These are phyloP conservation scores for Acromyrmex heyeri DNA, from an alignment of 1,140 invertebrate genomes.

Conservation along the genomic window DNA sequence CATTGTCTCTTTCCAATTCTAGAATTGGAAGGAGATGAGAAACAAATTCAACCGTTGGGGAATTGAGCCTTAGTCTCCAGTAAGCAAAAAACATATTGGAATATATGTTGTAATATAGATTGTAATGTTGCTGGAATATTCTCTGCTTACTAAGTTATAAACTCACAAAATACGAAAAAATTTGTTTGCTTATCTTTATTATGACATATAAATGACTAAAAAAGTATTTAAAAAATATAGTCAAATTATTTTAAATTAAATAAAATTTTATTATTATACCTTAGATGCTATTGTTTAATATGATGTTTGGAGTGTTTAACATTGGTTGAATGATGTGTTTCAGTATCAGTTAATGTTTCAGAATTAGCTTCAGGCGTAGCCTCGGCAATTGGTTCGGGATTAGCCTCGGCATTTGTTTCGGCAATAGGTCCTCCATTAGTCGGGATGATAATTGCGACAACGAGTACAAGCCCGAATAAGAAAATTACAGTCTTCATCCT, in stretches of 20 bases:
- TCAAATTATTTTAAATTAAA: not conserved
- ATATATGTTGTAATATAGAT: too few relatives aligned
- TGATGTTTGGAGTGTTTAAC: too few relatives aligned
- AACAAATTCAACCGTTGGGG: too few relatives aligned
- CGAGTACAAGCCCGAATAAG: not conserved
- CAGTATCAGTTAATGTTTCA: not conserved
- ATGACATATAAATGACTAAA: not conserved
- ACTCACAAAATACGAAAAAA: not conserved
- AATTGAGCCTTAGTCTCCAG: too few relatives aligned
- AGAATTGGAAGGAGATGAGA: too few relatives aligned
- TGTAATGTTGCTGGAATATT: too few relatives aligned
- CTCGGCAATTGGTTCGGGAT: not conserved
- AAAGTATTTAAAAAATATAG: not conserved
- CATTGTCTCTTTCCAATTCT: too few relatives aligned
- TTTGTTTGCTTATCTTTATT: not conserved
- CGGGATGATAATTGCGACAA: constrained; percentile 7
- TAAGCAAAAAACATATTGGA: too few relatives aligned
- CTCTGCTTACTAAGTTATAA: not conserved
- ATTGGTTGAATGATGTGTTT: too few relatives aligned
- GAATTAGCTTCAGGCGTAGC: not conserved
- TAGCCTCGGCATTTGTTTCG: not conserved
- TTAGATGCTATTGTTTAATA: not conserved
- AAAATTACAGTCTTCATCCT: constrained; percentile 17
- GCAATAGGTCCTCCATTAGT: not conserved
- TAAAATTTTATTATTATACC: not conserved